phyloP scores from a whole-genome alignment of 2,113 vertebrate species.

The Ia io region DNA sequence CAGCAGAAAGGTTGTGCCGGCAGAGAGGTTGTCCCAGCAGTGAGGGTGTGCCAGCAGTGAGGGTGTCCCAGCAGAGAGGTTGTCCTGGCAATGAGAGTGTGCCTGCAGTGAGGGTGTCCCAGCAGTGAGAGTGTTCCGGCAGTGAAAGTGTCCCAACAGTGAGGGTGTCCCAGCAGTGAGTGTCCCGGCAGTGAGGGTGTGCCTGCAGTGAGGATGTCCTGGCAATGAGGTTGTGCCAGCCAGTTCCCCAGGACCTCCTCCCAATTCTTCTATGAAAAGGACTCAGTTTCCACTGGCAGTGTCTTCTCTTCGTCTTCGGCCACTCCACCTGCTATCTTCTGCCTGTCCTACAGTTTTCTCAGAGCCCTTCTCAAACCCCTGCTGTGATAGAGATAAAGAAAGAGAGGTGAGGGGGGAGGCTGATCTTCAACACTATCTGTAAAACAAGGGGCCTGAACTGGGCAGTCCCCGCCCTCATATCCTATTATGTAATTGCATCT shows the following conservation, averaged over 20 bases:
- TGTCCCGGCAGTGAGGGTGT: background rate
- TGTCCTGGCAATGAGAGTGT: too few relatives aligned
- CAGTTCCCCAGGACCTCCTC: background rate
- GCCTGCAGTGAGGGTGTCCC: too few relatives aligned
- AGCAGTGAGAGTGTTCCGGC: too few relatives aligned
- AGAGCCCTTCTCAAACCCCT: background rate
- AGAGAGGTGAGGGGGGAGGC: too few relatives aligned
- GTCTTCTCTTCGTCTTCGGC: background rate
- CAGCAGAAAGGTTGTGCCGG: background rate
- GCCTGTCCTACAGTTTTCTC: background rate
- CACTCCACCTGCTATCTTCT: background rate
- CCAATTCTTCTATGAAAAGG: background rate
- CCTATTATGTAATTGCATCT: background rate
- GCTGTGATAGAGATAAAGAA: too few relatives aligned
- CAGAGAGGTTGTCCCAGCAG: too few relatives aligned
- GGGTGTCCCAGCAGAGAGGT: background rate
- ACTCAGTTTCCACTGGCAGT: background rate
- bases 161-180: background rate
- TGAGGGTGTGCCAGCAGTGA: too few relatives aligned
- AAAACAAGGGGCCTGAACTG: background rate
- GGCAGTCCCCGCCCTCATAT: rapidly evolving
- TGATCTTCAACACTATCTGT: background rate
- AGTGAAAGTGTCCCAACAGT: background rate
- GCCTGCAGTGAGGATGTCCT: too few relatives aligned
- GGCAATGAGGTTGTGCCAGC: too few relatives aligned